Evolutionary conservation across 2,113 vertebrate genomes (phyloP).

Genomic region (Cephalopterus ornatus): DNA sequence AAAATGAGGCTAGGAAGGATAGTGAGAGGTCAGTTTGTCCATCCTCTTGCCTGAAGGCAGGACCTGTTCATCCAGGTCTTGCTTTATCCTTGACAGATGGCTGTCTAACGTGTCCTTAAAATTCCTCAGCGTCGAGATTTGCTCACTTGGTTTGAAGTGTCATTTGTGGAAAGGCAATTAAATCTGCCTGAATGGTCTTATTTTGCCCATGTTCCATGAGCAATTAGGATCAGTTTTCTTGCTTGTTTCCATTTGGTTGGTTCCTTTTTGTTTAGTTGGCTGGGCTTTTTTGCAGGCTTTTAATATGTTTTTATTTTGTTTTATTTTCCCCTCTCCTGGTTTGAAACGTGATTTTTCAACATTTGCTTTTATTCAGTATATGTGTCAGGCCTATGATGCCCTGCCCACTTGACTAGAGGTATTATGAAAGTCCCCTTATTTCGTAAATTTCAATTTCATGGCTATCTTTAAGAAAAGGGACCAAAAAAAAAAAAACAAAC

Average conservation of each 20-base stretch:
- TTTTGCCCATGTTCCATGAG: neutral
- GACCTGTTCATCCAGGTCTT: neutral
- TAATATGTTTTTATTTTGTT: neutral
- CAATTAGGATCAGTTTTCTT: neutral
- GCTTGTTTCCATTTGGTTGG: neutral
- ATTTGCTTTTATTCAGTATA: neutral
- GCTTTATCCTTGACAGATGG: constrained; percentile 1
- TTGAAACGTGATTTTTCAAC: neutral
- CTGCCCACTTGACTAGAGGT: neutral
- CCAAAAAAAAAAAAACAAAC: neutral
- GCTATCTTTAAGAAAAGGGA: neutral
- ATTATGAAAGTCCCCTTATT: neutral
- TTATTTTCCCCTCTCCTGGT: neutral
- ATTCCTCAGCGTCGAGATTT: neutral
- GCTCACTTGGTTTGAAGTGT: neutral
- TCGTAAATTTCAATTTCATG: neutral
- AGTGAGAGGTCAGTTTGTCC: neutral
- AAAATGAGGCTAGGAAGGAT: neutral
- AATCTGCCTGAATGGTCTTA: neutral
- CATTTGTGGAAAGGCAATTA: constrained; percentile 16
- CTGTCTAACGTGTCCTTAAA: neutral
- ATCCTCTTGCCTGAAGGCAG: neutral
- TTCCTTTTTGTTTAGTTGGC: neutral
- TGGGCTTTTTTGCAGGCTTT: neutral
- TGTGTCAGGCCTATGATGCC: neutral